phyloP scores from a whole-genome alignment of 2,797 vertebrate species.

The Falco novaeseelandiae region DNA sequence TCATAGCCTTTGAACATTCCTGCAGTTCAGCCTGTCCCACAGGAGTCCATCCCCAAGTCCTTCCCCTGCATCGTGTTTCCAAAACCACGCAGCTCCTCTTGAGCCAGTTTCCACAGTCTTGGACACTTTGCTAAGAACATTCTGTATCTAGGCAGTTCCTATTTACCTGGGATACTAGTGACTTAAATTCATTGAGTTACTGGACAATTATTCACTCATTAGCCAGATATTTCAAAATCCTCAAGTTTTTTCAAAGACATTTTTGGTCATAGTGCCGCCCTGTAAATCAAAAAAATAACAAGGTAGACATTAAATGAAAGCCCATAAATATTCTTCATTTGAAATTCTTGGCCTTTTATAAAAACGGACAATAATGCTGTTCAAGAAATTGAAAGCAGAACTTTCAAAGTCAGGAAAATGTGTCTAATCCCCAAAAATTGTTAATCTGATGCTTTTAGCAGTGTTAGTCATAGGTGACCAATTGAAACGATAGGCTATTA shows the following conservation, averaged over 20 bases:
- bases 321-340: not conserved
- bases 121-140: conserved; percentile 44
- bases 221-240: not conserved
- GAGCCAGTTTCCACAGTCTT: conserved; percentile 23
- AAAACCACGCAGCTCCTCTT: not conserved
- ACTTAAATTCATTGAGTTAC: not conserved
- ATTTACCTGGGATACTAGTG: conserved; percentile 41
- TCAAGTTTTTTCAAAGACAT: accelerated
- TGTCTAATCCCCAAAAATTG: not conserved
- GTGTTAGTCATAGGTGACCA: not conserved
- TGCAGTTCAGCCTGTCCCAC: not conserved
- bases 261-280: not conserved
- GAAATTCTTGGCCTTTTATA: not conserved
- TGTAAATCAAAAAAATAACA: not conserved
- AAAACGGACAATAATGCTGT: not conserved
- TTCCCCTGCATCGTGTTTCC: not conserved
- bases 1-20: not conserved
- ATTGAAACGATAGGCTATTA: not conserved
- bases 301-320: not conserved
- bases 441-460: not conserved
- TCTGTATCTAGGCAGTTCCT: conserved; percentile 51
- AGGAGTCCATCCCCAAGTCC: not conserved
- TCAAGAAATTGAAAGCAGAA: not conserved
- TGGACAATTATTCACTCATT: not conserved
- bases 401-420: not conserved